These are phyloP conservation scores for Nasonovia ribisnigri DNA, from an alignment of 2,888 invertebrate genomes.

Conservation along the genomic window DNA sequence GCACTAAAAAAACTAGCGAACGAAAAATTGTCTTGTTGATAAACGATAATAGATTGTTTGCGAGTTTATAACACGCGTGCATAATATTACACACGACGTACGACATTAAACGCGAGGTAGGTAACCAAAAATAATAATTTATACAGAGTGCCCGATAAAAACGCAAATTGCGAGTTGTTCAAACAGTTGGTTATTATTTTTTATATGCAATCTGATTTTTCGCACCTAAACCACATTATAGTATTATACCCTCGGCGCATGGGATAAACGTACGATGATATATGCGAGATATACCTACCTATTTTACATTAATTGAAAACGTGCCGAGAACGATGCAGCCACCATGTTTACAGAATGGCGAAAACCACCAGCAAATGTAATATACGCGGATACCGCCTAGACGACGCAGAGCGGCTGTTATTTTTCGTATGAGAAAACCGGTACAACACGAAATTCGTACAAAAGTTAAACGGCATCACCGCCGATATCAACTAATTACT, in stretches of 20 bases:
- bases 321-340: constrained; percentile 14
- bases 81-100: background rate
- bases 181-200: background rate
- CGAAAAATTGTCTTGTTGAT: background rate
- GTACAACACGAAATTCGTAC: background rate
- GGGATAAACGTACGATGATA: too few relatives aligned
- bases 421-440: background rate
- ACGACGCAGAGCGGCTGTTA: background rate
- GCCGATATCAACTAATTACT: background rate
- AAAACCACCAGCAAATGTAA: background rate
- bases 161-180: background rate
- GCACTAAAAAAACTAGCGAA: background rate
- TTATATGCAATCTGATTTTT: background rate
- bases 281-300: too few relatives aligned
- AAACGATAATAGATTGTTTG: background rate
- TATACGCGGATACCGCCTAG: background rate
- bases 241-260: background rate
- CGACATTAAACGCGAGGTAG: background rate
- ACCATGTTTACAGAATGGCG: background rate
- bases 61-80: background rate
- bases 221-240: background rate
- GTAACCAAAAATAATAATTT: background rate
- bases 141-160: background rate
- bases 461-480: background rate
- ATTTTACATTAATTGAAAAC: constrained; percentile 28